Base-by-base conservation (phyloP, 2,113 vertebrate species). In the Tenebrosternarchus preto region DNA sequence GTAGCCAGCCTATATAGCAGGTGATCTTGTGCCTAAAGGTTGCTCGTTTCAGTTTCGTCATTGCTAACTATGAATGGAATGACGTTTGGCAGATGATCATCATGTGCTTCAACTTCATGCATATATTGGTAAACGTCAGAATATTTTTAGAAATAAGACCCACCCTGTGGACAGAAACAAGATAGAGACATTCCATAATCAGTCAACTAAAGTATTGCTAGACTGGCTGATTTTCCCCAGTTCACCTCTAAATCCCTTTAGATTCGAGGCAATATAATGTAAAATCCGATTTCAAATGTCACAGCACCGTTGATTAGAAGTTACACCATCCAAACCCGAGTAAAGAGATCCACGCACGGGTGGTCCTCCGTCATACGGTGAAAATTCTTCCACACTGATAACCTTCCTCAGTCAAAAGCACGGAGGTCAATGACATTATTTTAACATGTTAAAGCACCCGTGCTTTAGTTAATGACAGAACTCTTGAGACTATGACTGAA, bases 351-450 rank as follows among this genome's bases (percentile, higher is more conserved):
- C 43, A 46, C 59, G 17, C 24, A 12, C 69, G 60, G 50, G 73
- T 77, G 76, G 81, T 76, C 25, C 73, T 64, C 36, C 33, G 64
- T 73, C 56, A 66, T 84, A 70, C 71, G 71, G 8, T 71, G 16
- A 70, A 76, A 72, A 39, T 36, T 36, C 78, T 73, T 75, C 72
- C 59, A 53, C 64, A 25, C 36, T 46, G 83, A 86, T 84, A 83
- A 83, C 66, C 83, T 82, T 70, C 59, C 63, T 57, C 50, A 74
- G 77, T 73, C 66, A 56, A 83, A 77, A 74, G 61, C 83, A 80
- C 73, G 3, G 77, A 73, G 80, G 85, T 86, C 85, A 86, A 46
- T 86, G 80, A 78, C 70, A 67, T 81, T 78, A 86, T 82, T 86
- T 55, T 84, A 73, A 80, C 84, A 82, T 33, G 39, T 43, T 68